phyloP scores from a whole-genome alignment of 37 sponge, comb jelly and placozoan genomes.

The Ianthella basta region DNA sequence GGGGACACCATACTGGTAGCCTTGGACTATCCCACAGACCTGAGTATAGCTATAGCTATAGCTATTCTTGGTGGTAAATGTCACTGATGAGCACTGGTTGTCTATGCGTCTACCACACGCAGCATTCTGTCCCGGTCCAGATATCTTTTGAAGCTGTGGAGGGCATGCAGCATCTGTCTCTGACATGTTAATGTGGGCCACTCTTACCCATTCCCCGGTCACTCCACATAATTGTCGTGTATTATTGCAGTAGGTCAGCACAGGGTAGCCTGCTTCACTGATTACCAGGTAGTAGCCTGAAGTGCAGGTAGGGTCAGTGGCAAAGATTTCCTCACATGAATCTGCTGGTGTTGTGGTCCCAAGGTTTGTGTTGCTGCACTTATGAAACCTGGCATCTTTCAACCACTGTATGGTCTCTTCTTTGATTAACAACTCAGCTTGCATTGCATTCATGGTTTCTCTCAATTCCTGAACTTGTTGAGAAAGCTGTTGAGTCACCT shows the following conservation, averaged over 20 bases:
- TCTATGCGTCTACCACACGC: slow-evolving; percentile 6
- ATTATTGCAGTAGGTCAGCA: not conserved
- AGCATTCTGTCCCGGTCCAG: not conserved
- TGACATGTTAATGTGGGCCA: slow-evolving; percentile 16
- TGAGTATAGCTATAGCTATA: not conserved
- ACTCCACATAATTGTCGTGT: slow-evolving; percentile 9
- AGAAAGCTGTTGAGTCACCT: not conserved
- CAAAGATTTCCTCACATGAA: not conserved
- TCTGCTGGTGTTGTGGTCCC: not conserved
- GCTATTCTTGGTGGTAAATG: not conserved
- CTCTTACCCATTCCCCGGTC: not conserved
- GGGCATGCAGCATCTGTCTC: slow-evolving; percentile 8
- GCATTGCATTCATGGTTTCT: not conserved
- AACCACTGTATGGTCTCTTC: not conserved
- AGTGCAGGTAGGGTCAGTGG: not conserved
- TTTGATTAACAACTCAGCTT: not conserved
- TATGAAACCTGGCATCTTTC: not conserved
- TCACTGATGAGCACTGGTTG: not conserved
- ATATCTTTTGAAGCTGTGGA: not conserved
- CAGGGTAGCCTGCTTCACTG: too few species aligned
- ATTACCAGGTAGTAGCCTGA: slow-evolving; percentile 8
- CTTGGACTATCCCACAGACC: not conserved
- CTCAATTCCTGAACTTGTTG: not conserved
- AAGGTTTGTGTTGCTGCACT: not conserved
- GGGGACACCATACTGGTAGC: slow-evolving; percentile 3